These are phyloP conservation scores for Anhinga anhinga DNA, from an alignment of 2,113 vertebrate genomes.

Conservation along the genomic window DNA sequence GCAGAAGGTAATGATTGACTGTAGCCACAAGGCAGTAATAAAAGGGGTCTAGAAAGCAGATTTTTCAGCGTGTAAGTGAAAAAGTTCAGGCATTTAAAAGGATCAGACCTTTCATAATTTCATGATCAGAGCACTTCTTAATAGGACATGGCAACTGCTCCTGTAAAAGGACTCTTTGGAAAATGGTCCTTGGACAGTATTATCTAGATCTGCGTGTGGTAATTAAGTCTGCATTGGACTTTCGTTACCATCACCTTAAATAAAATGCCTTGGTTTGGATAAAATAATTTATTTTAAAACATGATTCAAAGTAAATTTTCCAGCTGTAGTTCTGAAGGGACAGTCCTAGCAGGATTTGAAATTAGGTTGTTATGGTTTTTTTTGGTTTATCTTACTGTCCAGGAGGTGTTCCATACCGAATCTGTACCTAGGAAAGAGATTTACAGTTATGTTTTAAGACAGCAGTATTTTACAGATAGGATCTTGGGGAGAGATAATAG, in stretches of 20 bases:
- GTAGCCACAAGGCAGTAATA: slow-evolving; percentile 5
- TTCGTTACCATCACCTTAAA: neutral
- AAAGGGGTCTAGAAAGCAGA: slow-evolving; percentile 3
- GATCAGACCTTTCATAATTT: slow-evolving; percentile 28
- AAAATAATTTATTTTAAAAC: neutral
- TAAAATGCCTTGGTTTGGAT: neutral
- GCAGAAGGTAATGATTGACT: slow-evolving; percentile 19
- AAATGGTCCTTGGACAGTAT: neutral
- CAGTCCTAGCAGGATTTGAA: neutral
- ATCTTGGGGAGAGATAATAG: neutral
- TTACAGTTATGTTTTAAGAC: neutral
- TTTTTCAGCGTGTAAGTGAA: neutral
- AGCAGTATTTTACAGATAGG: neutral
- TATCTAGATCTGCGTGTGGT: neutral
- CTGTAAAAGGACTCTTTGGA: neutral
- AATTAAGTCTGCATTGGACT: neutral
- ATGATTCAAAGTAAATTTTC: neutral
- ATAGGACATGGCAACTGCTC: neutral
- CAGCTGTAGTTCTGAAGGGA: neutral
- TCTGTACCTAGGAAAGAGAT: neutral
- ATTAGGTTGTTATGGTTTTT: neutral
- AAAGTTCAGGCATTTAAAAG: slow-evolving; percentile 28
- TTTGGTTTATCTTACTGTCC: neutral
- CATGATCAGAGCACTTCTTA: slow-evolving; percentile 37
- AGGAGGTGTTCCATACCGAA: neutral